Base-by-base conservation (phyloP, 2,113 vertebrate genomes). In the Entomyzon cyanotis region DNA sequence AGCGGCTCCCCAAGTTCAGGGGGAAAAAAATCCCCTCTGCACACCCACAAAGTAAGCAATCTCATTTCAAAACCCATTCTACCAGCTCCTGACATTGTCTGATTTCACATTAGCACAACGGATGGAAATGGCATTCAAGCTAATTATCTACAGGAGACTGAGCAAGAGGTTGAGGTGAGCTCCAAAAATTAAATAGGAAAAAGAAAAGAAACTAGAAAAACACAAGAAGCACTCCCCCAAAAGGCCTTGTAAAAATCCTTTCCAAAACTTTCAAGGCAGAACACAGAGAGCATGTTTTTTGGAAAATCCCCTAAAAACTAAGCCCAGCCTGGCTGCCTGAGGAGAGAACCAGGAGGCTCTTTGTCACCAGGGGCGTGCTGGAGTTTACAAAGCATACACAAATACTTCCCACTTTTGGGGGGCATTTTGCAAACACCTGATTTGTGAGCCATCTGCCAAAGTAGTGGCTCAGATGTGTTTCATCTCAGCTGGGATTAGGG, bases 111-210 rank as follows among this genome's bases (percentile, higher is more conserved):
- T 96, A 97, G 91, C 95, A 95, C 95, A 86, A 82, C 25, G 88
- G 83, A 96, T 96, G 94, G 86, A 96, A 96, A 94, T 94, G 91
- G 94, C 87, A 94, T 95, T 96, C 91, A 71, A 94, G 91, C 77
- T 97, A 96, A 97, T 96, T 96, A 94, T 95, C 91, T 96, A 77
- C 89, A 91, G 92, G 84, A 92, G 94, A 87, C 84, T 89, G 94
- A 96, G 87, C 91, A 95, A 96, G 70, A 95, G 87, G 87, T 89
- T 94, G 93, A 93, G 81, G 93, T 95, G 94, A 94, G 77, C 58
- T 96, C 92, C 93, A 96, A 96, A 96, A 92, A 89, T 77, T 70
- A 89, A 93, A 92, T 33, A 62, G 56, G 41, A 55, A 71, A 81
- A 91, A 94, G 15, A 75, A 58, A 58, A 84, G 18, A 46, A 24